Percentiles rank a stretch among this genome's conserved stretches.
phyloP scores from a whole-genome alignment of 2,113 vertebrate species.

The Apteryx owenii region DNA sequence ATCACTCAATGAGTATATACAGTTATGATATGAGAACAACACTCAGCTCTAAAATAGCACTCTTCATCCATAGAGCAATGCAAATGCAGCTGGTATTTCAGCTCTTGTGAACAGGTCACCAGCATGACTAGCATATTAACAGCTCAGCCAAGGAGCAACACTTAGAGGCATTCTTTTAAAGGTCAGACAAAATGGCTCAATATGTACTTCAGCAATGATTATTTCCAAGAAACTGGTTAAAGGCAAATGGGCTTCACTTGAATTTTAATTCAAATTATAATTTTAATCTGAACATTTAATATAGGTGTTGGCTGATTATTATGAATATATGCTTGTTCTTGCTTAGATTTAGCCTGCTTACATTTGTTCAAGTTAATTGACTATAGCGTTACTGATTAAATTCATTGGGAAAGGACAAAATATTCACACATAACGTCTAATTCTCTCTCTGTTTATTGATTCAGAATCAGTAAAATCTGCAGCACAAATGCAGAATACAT shows the following conservation, averaged over 20 bases:
- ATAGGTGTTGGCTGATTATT: background rate
- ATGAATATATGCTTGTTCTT: background rate
- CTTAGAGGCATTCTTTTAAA: background rate
- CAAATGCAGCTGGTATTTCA: constrained; percentile 11
- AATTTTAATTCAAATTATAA: constrained; percentile 46
- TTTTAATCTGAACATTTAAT: constrained; percentile 37
- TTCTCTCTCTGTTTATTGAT: constrained; percentile 3
- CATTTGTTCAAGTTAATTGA: constrained; percentile 9
- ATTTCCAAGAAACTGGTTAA: constrained; percentile 45
- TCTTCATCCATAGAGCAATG: background rate
- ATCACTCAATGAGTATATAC: background rate
- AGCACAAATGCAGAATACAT: background rate
- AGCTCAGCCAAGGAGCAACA: constrained; percentile 14
- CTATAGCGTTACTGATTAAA: background rate
- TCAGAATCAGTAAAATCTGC: background rate
- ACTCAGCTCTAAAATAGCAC: background rate
- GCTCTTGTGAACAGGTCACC: background rate
- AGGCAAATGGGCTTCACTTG: constrained; percentile 1
- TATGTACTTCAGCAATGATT: constrained; percentile 24
- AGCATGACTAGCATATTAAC: constrained; percentile 26
- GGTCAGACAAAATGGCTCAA: constrained; percentile 31
- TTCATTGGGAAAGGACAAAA: background rate
- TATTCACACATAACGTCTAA: background rate
- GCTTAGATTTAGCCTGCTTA: background rate
- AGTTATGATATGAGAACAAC: background rate